Conservation (phyloP, 2,113 vertebrate genomes). For the Salvelinus fontinalis region DNA sequence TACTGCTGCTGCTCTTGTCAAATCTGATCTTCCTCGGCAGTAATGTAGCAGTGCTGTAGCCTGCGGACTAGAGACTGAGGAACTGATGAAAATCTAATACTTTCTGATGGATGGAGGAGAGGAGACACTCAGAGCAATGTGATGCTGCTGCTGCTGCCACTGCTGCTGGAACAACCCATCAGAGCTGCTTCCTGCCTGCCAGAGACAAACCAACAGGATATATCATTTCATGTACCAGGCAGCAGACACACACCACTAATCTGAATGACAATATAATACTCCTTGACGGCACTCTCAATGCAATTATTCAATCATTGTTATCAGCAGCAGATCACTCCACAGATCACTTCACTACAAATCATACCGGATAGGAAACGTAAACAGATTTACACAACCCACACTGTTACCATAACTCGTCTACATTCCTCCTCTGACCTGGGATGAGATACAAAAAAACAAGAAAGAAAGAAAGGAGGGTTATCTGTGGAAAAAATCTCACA, state of each 20-base stretch:
- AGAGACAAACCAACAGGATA: constrained; percentile 3
- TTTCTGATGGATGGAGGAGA: too few species aligned
- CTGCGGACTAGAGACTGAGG: too few species aligned
- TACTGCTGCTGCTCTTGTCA: too few species aligned
- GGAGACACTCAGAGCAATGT: too few species aligned
- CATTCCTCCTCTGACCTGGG: neutral
- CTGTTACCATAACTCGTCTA: constrained; percentile 16
- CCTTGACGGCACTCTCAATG: neutral
- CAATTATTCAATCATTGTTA: neutral
- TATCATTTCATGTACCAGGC: constrained; percentile 9
- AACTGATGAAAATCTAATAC: too few species aligned
- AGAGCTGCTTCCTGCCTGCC: constrained; percentile 28
- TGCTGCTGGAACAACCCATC: constrained; percentile 29
- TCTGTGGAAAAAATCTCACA: neutral
- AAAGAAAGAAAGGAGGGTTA: constrained; percentile 3
- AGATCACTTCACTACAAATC: neutral
- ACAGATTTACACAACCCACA: neutral
- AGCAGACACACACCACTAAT: too few species aligned
- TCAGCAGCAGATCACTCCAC: neutral
- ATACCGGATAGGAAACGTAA: neutral
- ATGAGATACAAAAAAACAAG: neutral
- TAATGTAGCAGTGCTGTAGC: too few species aligned
- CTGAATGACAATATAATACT: constrained; percentile 10
- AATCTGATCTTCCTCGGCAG: too few species aligned
- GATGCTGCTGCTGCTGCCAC: too few species aligned